Base-by-base conservation (phyloP, 2,113 vertebrate genomes). In the Prinia subflava region DNA sequence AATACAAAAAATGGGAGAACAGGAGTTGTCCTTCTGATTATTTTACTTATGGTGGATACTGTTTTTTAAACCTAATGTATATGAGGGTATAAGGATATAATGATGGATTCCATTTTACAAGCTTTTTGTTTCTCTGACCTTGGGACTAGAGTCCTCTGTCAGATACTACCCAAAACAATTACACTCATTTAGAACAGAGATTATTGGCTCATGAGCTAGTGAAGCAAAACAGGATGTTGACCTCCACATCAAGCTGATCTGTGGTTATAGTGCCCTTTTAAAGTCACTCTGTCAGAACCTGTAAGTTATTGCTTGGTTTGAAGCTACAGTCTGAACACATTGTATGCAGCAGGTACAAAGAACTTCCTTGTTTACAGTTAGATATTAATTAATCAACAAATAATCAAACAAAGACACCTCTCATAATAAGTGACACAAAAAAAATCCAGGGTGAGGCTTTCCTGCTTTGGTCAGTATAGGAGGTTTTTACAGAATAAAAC, bases 341-440 rank as follows among this genome's bases (percentile, higher is more conserved):
- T 75, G 8, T 75, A 79, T 41, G 49, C 11, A 83, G 19, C 24
- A 89, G 6, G 10, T 50, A 37, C 22, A 80, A 56, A 31, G 23
- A 86, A 10, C 10, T 22, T 60, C 25, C 14, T 83, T 41, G 17
- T 28, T 64, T 64, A 46, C 11, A 35, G 23, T 4, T 50, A 7
- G 6, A 23, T 25, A 28, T 80, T 25, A 52, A 89, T 15, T 69
- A 13, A 33, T 79, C 2, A 1, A 30, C 42, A 93, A 75, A 62
- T 64, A 63, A 71, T 5, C 2, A 10, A 62, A 52, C 2, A 84
- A 85, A 71, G 35, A 27, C 16, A 59, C 1, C 4, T 63, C 37
- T 86, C 15, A 8, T 30, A 65, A 30, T 4, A 63, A 7, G 3
- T 0, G 0, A 44, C 16, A 65, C 5, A 16, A 71, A 74, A 86